phyloP scores from a whole-genome alignment of 2,113 vertebrate species.

The Tylochromis polylepis region DNA sequence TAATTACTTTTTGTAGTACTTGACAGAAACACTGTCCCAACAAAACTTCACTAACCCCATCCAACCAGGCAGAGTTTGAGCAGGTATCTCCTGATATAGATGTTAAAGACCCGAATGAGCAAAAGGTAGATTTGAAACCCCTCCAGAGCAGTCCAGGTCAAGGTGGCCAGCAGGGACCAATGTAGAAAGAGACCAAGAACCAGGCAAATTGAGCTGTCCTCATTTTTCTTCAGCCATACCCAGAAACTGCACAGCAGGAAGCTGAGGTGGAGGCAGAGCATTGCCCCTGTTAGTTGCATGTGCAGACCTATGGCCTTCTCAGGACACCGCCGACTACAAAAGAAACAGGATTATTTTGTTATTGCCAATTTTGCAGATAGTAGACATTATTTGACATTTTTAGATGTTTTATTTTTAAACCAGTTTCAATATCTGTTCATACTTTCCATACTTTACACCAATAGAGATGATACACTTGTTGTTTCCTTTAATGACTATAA shows the following conservation, averaged over 20 bases:
- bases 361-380: no score
- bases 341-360: background rate
- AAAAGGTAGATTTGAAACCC: slow-evolving; percentile 72
- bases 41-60: slow-evolving; percentile 62
- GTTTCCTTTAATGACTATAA: background rate
- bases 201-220: slow-evolving; percentile 22
- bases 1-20: background rate
- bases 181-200: slow-evolving; percentile 61
- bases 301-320: slow-evolving; percentile 75
- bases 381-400: background rate
- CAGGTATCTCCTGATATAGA: slow-evolving; percentile 69
- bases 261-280: slow-evolving; percentile 79
- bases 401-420: background rate
- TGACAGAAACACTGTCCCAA: background rate
- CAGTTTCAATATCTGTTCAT: background rate
- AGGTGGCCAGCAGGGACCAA: slow-evolving; percentile 66
- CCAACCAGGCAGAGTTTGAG: slow-evolving; percentile 67
- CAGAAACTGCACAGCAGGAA: slow-evolving; percentile 72
- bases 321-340: slow-evolving; percentile 53
- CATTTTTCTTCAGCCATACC: rapidly evolving
- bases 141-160: slow-evolving; percentile 69
- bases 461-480: background rate
- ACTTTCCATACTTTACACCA: background rate
- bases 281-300: slow-evolving; percentile 70
- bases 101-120: slow-evolving; percentile 68